Conservation (phyloP, 2,113 vertebrate species). For the Willisornis vidua region DNA sequence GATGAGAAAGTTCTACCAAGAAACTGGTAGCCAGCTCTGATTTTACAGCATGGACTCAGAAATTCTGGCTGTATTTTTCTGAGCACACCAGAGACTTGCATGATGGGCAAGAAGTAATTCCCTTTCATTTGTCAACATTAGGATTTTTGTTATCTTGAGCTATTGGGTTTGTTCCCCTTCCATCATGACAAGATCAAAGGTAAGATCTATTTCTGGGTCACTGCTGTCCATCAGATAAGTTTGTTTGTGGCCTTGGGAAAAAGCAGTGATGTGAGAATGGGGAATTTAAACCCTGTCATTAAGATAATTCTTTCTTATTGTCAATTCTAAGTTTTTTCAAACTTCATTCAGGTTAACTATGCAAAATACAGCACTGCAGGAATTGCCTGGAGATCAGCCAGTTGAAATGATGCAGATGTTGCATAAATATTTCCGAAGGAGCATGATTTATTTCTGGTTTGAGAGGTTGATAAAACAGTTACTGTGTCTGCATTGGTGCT, state of each 20-base stretch:
- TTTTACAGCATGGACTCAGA: neutral
- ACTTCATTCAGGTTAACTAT: conserved; percentile 30
- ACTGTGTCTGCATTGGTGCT: neutral
- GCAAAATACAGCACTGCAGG: neutral
- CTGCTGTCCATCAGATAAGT: conserved; percentile 32
- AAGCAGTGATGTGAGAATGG: neutral
- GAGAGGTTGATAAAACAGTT: neutral
- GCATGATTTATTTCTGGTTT: neutral
- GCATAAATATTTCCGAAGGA: conserved; percentile 14
- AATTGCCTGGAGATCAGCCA: neutral
- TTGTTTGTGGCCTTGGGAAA: conserved; percentile 44
- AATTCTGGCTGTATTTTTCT: neutral
- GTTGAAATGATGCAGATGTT: neutral
- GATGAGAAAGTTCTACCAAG: neutral
- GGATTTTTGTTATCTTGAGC: conserved; percentile 43
- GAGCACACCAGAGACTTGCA: neutral
- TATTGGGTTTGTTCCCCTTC: neutral
- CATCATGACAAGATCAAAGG: conserved; percentile 44
- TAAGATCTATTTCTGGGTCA: conserved; percentile 56
- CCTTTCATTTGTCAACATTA: conserved; percentile 31
- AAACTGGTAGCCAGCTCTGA: neutral
- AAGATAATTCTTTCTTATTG: conserved; percentile 55
- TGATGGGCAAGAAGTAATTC: conserved; percentile 17
- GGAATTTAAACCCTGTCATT: conserved; percentile 42
- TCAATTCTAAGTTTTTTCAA: conserved; percentile 63